Conservation (phyloP, 92 coral and sea anemone genomes). For the Porites rus region DNA sequence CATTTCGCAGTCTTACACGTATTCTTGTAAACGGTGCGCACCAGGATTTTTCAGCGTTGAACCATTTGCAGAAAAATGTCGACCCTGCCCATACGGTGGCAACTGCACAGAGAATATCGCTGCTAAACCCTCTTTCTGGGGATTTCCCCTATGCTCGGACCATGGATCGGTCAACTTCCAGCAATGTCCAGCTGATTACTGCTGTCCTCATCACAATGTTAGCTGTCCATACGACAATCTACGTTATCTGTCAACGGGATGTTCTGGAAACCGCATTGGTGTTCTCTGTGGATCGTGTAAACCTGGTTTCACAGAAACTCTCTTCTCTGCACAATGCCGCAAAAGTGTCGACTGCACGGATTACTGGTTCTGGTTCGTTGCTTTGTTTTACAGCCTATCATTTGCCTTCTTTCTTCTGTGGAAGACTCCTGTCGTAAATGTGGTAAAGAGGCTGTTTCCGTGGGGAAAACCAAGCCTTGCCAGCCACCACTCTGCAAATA, state of each 20-base stretch:
- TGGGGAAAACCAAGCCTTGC: not conserved
- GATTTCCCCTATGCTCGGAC: constrained; percentile 10
- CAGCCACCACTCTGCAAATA: not conserved
- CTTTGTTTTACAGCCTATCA: constrained; percentile 24
- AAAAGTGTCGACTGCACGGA: constrained; percentile 35
- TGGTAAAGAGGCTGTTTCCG: not conserved
- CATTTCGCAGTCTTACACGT: constrained; percentile 9
- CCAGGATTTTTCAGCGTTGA: constrained; percentile 44
- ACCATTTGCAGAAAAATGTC: constrained; percentile 33
- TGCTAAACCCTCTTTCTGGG: constrained; percentile 52
- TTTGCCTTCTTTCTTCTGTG: constrained; percentile 36
- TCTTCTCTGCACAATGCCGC: constrained; percentile 53
- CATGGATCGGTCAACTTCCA: constrained; percentile 26
- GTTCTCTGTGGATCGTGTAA: constrained; percentile 56
- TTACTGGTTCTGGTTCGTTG: constrained; percentile 63
- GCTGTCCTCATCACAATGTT: constrained; percentile 31
- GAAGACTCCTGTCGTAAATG: not conserved
- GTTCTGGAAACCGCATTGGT: constrained; percentile 42
- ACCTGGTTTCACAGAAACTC: constrained; percentile 41
- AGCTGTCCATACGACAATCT: constrained; percentile 38
- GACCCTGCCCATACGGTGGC: constrained; percentile 54
- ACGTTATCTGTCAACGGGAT: not conserved
- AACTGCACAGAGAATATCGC: constrained; percentile 35
- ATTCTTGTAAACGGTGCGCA: constrained; percentile 35
- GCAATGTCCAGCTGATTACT: constrained; percentile 46